A percentile compares a stretch with the other conserved stretches of the same genome.
Evolutionary conservation across 2,113 vertebrate genomes (phyloP).

Genomic region (Melanotaenia duboulayi): DNA sequence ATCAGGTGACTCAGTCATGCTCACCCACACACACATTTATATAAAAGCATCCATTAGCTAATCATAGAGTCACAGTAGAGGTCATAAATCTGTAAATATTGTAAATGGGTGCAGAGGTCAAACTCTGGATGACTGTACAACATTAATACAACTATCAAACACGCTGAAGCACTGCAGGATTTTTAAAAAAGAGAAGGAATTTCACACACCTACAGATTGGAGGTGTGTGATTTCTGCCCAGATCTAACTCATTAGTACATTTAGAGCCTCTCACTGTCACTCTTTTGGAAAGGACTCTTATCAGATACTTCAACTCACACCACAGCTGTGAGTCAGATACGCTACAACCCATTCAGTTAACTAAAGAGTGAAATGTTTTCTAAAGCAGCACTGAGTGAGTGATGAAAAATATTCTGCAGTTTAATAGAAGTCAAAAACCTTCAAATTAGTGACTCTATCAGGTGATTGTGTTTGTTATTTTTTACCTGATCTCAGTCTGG

Average conservation of each 20-base stretch:
- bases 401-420: too few species aligned
- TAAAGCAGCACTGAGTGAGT: too few species aligned
- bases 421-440: too few species aligned
- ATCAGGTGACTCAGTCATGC: neutral
- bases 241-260: neutral
- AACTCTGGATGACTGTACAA: neutral
- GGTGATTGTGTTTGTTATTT: too few species aligned
- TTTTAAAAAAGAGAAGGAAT: neutral
- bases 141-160: conserved; percentile 9
- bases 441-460: too few species aligned
- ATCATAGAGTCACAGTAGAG: neutral
- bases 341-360: too few species aligned
- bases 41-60: neutral
- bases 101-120: neutral
- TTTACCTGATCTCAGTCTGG: too few species aligned
- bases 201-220: neutral
- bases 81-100: conserved; percentile 17
- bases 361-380: too few species aligned
- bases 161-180: neutral
- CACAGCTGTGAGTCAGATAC: too few species aligned
- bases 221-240: neutral
- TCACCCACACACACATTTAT: conserved; percentile 8
- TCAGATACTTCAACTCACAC: too few species aligned
- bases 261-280: neutral
- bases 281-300: neutral